Evolutionary conservation across 2,888 invertebrate genomes (phyloP).

Genomic region (Lithophane socia): DNA sequence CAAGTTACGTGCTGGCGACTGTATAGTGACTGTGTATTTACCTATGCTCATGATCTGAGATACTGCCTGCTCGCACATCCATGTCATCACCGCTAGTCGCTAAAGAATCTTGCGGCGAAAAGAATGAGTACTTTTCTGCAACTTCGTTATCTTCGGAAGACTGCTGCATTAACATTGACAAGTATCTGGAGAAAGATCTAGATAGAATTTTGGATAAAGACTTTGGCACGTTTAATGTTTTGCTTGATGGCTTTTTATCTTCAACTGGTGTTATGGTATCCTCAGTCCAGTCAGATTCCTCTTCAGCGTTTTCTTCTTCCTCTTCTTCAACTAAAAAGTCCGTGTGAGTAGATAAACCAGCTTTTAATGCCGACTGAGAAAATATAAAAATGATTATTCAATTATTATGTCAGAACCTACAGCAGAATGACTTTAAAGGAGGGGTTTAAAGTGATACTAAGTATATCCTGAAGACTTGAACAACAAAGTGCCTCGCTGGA

Average conservation of each 20-base stretch:
- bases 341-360: constrained; percentile 69
- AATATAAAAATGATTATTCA: not conserved
- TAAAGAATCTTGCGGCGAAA: constrained; percentile 45
- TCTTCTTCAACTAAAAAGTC: constrained; percentile 65
- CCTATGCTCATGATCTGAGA: not conserved
- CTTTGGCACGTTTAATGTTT: constrained; percentile 66
- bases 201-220: constrained; percentile 64
- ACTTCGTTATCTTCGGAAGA: constrained; percentile 41
- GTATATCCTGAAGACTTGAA: not conserved
- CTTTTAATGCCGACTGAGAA: constrained; percentile 58
- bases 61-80: constrained; percentile 70
- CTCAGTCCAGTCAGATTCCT: constrained; percentile 77
- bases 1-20: too few species aligned
- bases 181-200: constrained; percentile 73
- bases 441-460: not conserved
- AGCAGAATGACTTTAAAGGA: not conserved
- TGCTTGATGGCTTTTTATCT: constrained; percentile 57
- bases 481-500: not conserved
- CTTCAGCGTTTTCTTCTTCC: constrained; percentile 68
- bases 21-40: not conserved
- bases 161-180: constrained; percentile 71
- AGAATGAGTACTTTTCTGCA: constrained; percentile 39
- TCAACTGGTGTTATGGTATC: constrained; percentile 64
- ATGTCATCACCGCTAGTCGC: constrained; percentile 76
- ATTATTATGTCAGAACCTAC: not conserved